phyloP scores from a whole-genome alignment of 1,140 invertebrate species.

The Cecropterus lyciades region DNA sequence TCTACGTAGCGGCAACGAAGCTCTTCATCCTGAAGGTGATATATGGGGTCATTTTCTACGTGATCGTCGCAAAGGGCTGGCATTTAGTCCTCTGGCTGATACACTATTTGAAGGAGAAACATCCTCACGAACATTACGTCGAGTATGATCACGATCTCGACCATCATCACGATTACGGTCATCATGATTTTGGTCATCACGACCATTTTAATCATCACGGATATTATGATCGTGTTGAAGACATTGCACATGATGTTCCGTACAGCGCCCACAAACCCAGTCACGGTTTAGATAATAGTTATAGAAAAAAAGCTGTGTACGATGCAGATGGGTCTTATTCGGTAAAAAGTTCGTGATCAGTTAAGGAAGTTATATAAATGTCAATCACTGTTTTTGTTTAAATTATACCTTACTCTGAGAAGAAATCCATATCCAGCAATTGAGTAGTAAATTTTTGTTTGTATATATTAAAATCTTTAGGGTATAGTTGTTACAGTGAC shows the following conservation, averaged over 20 bases:
- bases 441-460: too few relatives aligned
- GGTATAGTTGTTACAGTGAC: too few relatives aligned
- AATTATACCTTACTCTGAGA: too few relatives aligned
- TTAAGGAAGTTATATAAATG: too few relatives aligned
- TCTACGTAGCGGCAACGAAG: slow-evolving; percentile 72
- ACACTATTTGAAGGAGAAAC: slow-evolving; percentile 62
- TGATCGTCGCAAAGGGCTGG: slow-evolving; percentile 63
- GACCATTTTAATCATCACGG: slow-evolving; percentile 22
- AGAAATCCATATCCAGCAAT: too few relatives aligned
- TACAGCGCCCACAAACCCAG: background rate
- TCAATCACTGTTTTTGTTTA: too few relatives aligned
- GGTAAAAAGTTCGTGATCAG: slow-evolving; percentile 7
- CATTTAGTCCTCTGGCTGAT: slow-evolving; percentile 65
- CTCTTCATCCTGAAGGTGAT: slow-evolving; percentile 69
- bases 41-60: slow-evolving; percentile 67
- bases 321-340: slow-evolving; percentile 25
- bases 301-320: slow-evolving; percentile 6
- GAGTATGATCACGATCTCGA: slow-evolving; percentile 50
- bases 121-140: slow-evolving; percentile 54
- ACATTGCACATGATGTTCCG: background rate
- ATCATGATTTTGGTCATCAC: too few relatives aligned
- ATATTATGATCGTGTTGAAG: slow-evolving; percentile 22
- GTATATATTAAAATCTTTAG: too few relatives aligned
- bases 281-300: slow-evolving; percentile 7
- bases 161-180: slow-evolving; percentile 35